Evolutionary conservation across 2,888 invertebrate genomes (phyloP), one percentile per base, ranked within the genome.

Genomic region (Lymantria dispar): DNA sequence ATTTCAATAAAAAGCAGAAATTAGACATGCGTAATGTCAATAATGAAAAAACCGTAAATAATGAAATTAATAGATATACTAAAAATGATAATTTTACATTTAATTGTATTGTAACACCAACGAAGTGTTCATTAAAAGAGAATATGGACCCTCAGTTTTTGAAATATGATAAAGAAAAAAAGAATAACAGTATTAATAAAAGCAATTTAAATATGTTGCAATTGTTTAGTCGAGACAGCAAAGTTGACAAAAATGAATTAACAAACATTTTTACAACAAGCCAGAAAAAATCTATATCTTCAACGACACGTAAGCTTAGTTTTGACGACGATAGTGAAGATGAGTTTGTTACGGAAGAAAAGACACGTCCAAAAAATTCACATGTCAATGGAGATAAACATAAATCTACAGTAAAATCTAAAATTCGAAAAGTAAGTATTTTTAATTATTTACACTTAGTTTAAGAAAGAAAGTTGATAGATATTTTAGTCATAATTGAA

Each of bases 1-100:
- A 81, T 69, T 91, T 90, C 51, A 80, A 62, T 58, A 91, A 91
- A 59, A 82, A 75, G 60, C 80, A 45, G 52, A 88, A 89, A 65
- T 12, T 83, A 42, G 70, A 78, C 3, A 64, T 56, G 14, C 45
- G 51, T 43, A 53, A 43, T 36, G 52, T 56, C 31, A 81, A 80
- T 59, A 56, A 70, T 70, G 79, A 85, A 52, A 88, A 85, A 66
- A 74, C 86, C 1, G 59, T 84, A 53, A 80, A 83, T 0, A 78
- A 72, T 47, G 78, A 81, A 41, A 64, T 68, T 8, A 72, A 64
- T 9, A 56, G 56, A 13, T 53, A 58, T 9, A 51, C 58, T 7
- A 62, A 60, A 40, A 69, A 77, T 40, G 72, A 76, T 39, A 73
- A 72, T 12, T 62, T 54, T 0, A 61, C 66, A 50, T 65, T 74